Evolutionary conservation across 2,113 vertebrate genomes (phyloP).

Genomic region (Alexandromys fortis): DNA sequence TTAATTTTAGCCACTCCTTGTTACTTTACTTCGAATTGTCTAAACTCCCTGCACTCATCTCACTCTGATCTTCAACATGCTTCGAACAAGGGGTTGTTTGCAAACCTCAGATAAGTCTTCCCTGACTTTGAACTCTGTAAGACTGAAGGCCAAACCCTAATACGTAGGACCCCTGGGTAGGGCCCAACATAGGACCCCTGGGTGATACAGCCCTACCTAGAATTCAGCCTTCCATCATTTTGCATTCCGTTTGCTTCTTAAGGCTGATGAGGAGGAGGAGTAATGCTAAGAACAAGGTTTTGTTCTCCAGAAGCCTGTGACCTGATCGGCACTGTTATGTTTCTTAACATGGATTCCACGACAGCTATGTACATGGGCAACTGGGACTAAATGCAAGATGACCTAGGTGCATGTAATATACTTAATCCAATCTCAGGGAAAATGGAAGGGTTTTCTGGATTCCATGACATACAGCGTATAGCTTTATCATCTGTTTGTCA

Average conservation of each 20-base stretch:
- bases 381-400: not conserved
- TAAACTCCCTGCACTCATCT: constrained; percentile 44
- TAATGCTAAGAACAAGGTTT: not conserved
- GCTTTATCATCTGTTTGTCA: not conserved
- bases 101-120: not conserved
- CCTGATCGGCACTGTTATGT: not conserved
- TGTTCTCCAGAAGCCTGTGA: not conserved
- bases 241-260: not conserved
- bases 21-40: constrained; percentile 69
- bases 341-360: not conserved
- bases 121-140: not conserved
- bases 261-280: rapidly evolving
- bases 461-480: not conserved
- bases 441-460: not conserved
- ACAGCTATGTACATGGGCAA: not conserved
- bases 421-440: not conserved
- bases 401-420: not conserved
- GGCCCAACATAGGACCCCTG: not conserved
- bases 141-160: not conserved
- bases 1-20: constrained; percentile 76
- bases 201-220: not conserved
- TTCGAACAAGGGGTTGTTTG: not conserved
- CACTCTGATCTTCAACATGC: not conserved
- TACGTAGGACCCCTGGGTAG: rapidly evolving
- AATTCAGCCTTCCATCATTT: rapidly evolving